Conservation (phyloP, 2,113 vertebrate species). For the Eublepharis macularius region DNA sequence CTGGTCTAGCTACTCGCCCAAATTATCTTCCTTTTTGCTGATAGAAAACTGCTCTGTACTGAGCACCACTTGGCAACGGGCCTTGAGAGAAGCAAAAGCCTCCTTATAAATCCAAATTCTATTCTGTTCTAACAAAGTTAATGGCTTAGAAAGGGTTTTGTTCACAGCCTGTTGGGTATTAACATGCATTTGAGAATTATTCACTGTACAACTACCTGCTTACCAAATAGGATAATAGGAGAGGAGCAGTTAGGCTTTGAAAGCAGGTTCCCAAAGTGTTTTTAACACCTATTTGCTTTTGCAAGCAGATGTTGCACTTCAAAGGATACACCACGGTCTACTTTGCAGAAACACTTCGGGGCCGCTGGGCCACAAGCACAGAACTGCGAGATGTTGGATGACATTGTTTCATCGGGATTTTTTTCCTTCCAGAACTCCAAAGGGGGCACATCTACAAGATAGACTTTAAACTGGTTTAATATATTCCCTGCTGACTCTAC, state of each 20-base stretch:
- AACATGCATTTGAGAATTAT: not conserved
- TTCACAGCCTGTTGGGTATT: not conserved
- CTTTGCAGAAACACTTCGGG: not conserved
- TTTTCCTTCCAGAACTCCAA: too few relatives aligned
- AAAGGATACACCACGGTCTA: not conserved
- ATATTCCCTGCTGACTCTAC: too few relatives aligned
- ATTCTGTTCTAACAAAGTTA: rapidly evolving
- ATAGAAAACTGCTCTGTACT: not conserved
- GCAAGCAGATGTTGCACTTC: not conserved
- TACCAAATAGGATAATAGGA: not conserved
- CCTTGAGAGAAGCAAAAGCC: rapidly evolving
- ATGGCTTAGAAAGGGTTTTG: not conserved
- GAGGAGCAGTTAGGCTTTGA: not conserved
- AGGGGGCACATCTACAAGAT: not conserved
- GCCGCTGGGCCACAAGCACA: not conserved
- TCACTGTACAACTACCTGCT: rapidly evolving
- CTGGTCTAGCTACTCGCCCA: not conserved
- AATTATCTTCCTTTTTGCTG: not conserved
- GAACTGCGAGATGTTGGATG: not conserved
- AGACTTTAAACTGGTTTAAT: not conserved
- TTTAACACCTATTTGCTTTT: not conserved
- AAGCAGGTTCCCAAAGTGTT: not conserved
- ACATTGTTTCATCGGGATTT: not conserved
- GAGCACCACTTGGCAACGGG: not conserved
- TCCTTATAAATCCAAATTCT: not conserved